Evolutionary conservation across 2,113 vertebrate genomes (phyloP), one percentile per base, ranked within the genome.

Genomic region (Passer domesticus): DNA sequence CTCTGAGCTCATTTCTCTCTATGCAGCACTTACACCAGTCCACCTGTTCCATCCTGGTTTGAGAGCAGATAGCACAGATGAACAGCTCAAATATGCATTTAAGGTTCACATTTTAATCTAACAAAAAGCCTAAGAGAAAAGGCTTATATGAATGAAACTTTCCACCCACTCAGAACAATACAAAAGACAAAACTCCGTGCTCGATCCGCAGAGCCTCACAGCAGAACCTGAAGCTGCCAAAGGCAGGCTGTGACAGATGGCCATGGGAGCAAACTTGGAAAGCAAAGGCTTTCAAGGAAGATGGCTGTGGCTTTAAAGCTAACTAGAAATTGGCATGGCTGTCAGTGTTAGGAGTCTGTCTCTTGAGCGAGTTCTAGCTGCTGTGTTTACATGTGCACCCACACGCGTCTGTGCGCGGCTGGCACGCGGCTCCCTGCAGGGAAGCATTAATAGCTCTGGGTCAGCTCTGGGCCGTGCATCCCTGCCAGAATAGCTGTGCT

Each of bases 201-300:
- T 74, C 87, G 55, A 58, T 30, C 87, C 47, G 7, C 89, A 95
- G 81, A 91, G 86, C 60, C 59, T 82, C 64, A 28, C 84, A 90
- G 89, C 91, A 91, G 78, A 95, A 85, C 67, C 87, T 44, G 67
- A 59, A 83, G 90, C 93, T 95, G 92, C 95, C 96, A 95, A 97
- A 80, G 0, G 0, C 87, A 35, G 39, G 79, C 93, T 94, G 55
- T 96, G 93, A 96, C 95, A 97, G 96, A 95, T 95, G 96, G 96
- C 82, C 85, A 92, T 8, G 59, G 90, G 82, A 94, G 72, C 84
- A 83, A 80, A 93, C 90, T 96, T 95, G 93, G 95, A 97, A 95
- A 94, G 85, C 84, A 80, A 83, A 87, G 78, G 87, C 90, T 96
- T 95, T 91, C 91, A 95, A 94, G 94, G 79, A 97, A 95, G 94